Evolutionary conservation across 2,113 vertebrate species (phyloP).

Genomic region (Embiotoca jacksoni): DNA sequence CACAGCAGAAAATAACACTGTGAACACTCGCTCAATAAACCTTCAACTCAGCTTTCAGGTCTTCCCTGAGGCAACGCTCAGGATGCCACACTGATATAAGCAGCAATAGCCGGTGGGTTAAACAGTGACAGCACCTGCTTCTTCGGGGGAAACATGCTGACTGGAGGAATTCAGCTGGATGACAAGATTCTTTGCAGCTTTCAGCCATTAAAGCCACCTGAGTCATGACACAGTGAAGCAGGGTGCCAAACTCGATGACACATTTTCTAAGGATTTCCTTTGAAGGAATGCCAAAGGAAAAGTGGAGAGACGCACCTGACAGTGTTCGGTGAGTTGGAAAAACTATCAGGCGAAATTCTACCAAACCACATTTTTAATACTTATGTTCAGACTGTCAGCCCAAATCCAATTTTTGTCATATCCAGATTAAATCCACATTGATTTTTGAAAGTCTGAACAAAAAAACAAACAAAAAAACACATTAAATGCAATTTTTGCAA

Average conservation of each 20-base stretch:
- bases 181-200: conserved; percentile 11
- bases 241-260: conserved; percentile 13
- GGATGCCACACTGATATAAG: background rate
- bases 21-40: conserved; percentile 35
- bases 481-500: too few species aligned
- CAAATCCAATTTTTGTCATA: too few species aligned
- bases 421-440: too few species aligned
- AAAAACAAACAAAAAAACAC: too few species aligned
- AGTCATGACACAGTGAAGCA: conserved; percentile 6
- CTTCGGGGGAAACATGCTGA: conserved; percentile 29
- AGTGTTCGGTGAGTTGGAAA: too few species aligned
- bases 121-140: conserved; percentile 36
- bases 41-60: conserved; percentile 35
- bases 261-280: conserved; percentile 8
- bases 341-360: too few species aligned
- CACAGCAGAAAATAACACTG: conserved; percentile 10
- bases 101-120: conserved; percentile 15
- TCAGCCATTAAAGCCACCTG: conserved; percentile 21
- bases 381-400: too few species aligned
- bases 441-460: too few species aligned
- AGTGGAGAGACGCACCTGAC: background rate
- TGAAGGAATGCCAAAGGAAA: background rate
- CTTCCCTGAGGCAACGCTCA: conserved; percentile 14
- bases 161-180: conserved; percentile 21
- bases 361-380: too few species aligned